These are phyloP conservation scores for Aleiodes alternator DNA, from an alignment of 2,888 invertebrate species.

Conservation along the genomic window DNA sequence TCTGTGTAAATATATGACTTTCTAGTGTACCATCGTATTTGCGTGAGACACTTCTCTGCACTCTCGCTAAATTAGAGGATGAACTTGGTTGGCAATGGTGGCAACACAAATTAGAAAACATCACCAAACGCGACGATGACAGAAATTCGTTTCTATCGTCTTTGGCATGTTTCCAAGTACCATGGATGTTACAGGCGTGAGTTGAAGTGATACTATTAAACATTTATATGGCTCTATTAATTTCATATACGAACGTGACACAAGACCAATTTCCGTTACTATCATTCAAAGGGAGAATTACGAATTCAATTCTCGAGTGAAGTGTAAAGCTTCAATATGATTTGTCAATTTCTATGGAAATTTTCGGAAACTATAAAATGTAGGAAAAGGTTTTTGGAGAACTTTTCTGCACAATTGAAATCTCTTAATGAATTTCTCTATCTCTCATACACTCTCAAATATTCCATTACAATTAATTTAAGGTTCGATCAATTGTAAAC, in stretches of 20 bases:
- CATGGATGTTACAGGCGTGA: slow-evolving; percentile 69
- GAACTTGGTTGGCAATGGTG: slow-evolving; percentile 65
- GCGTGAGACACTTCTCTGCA: slow-evolving; percentile 64
- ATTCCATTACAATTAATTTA: slow-evolving; percentile 15
- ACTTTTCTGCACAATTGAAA: too few relatives aligned
- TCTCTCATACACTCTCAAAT: too few relatives aligned
- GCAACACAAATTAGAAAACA: slow-evolving; percentile 56
- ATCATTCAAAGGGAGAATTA: background rate
- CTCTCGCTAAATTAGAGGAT: slow-evolving; percentile 65
- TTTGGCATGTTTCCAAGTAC: slow-evolving; percentile 68
- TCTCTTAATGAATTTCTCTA: too few relatives aligned
- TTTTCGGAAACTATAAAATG: background rate
- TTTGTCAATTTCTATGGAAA: background rate
- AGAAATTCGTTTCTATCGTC: slow-evolving; percentile 65
- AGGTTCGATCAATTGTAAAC: background rate
- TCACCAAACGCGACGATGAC: slow-evolving; percentile 60
- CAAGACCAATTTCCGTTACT: slow-evolving; percentile 45
- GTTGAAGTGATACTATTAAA: slow-evolving; percentile 48
- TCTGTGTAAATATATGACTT: slow-evolving; percentile 23
- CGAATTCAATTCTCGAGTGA: slow-evolving; percentile 2
- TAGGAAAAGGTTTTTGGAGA: background rate
- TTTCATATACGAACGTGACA: slow-evolving; percentile 17
- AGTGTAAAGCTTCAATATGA: background rate
- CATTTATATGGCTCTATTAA: slow-evolving; percentile 27
- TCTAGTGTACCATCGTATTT: slow-evolving; percentile 62